phyloP scores from a whole-genome alignment of 2,888 invertebrate genomes.

The Rugalucina vietnamica region DNA sequence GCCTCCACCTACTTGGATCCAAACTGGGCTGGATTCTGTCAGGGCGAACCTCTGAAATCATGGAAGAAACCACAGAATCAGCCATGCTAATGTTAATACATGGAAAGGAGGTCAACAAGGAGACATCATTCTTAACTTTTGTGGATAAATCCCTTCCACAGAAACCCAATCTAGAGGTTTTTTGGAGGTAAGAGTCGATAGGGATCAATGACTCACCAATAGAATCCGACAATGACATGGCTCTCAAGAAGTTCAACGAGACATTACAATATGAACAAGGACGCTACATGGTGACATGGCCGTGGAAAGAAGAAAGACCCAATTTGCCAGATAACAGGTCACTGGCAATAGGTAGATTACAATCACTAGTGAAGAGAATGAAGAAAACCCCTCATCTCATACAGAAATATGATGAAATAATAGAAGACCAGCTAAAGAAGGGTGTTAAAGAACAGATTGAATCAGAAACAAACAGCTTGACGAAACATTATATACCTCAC shows the following conservation, averaged over 20 bases:
- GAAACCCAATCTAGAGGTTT: conserved; percentile 35
- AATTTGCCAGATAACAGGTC: conserved; percentile 25
- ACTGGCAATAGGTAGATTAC: conserved; percentile 31
- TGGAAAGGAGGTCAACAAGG: neutral
- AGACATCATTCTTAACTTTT: neutral
- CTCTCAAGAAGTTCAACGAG: conserved; percentile 17
- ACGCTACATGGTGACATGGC: conserved; percentile 29
- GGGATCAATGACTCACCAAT: neutral
- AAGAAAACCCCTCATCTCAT: conserved; percentile 18
- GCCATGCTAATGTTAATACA: conserved; percentile 2
- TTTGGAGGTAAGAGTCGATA: conserved; percentile 30
- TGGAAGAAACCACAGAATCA: neutral
- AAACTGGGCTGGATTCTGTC: conserved; percentile 16
- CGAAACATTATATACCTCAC: conserved; percentile 35
- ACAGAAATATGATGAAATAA: conserved; percentile 25
- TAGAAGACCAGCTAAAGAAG: conserved; percentile 24
- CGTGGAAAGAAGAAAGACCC: conserved; percentile 33
- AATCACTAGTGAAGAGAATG: conserved; percentile 24
- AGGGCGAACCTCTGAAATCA: conserved; percentile 2
- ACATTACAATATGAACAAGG: conserved; percentile 20
- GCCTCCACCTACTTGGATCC: neutral
- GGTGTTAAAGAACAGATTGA: conserved; percentile 37
- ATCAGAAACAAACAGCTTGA: neutral
- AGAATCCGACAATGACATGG: conserved; percentile 1
- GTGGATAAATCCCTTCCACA: neutral